phyloP scores from a whole-genome alignment of 2,113 vertebrate species.

The Phyllostomus discolor region DNA sequence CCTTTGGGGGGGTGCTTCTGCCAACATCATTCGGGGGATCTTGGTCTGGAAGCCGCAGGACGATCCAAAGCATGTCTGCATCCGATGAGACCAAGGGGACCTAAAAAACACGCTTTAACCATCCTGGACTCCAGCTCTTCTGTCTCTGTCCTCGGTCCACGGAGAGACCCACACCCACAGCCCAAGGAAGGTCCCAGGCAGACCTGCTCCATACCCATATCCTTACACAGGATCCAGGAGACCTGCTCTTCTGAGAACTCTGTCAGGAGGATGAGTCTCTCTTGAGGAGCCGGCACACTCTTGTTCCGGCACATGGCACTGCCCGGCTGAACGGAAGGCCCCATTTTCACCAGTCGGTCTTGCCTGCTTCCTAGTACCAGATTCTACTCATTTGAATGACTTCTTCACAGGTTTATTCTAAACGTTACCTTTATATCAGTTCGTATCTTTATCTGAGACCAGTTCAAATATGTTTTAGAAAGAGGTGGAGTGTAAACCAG shows the following conservation, averaged over 20 bases:
- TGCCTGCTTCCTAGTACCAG: background rate
- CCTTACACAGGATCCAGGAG: background rate
- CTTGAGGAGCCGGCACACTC: background rate
- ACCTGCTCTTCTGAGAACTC: background rate
- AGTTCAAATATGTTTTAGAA: background rate
- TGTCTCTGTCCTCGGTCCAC: background rate
- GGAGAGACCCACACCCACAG: background rate
- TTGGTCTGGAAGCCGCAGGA: background rate
- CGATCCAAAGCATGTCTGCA: background rate
- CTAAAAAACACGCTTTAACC: background rate
- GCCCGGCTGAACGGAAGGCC: rapidly evolving
- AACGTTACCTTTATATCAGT: background rate
- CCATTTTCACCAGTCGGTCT: rapidly evolving
- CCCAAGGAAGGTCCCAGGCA: background rate
- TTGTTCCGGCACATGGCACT: background rate
- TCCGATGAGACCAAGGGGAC: background rate
- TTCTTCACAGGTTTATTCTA: background rate
- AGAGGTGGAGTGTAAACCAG: background rate
- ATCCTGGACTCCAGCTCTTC: background rate
- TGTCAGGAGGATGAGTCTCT: background rate
- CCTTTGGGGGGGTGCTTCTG: background rate
- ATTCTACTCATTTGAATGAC: background rate
- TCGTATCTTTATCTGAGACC: background rate
- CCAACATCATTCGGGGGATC: background rate
- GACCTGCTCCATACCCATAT: background rate